A percentile compares a stretch with the other conserved stretches of the same genome.
phyloP scores from a whole-genome alignment of 2,797 vertebrate species.

The Cyprinodon diabolis region DNA sequence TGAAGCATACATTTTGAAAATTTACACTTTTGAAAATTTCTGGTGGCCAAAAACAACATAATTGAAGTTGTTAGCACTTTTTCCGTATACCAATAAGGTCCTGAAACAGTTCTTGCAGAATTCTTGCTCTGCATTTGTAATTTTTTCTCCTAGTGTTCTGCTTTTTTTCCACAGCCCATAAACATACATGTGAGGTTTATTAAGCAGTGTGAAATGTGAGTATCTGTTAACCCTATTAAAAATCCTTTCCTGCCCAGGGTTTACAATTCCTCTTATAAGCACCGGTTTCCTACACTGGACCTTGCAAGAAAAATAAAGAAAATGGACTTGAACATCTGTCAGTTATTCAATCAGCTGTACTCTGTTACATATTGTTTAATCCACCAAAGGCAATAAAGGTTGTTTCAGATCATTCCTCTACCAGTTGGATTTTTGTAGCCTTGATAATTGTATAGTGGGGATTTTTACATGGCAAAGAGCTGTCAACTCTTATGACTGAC shows the following conservation, averaged over 20 bases:
- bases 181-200: neutral
- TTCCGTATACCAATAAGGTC: neutral
- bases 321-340: neutral
- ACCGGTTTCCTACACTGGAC: neutral
- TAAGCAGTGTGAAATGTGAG: neutral
- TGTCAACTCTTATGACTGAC: too few species aligned
- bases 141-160: neutral
- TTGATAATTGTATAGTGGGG: neutral
- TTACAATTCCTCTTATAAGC: neutral
- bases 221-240: neutral
- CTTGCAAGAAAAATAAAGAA: neutral
- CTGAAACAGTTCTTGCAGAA: neutral
- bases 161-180: neutral
- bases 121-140: neutral
- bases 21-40: neutral
- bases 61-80: neutral
- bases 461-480: too few species aligned
- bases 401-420: neutral
- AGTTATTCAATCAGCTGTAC: neutral
- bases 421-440: neutral
- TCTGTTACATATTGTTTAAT: neutral
- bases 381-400: neutral
- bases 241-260: neutral
- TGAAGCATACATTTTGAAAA: neutral
- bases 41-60: neutral